Percentiles rank a stretch among this genome's conserved stretches.
Conservation (phyloP, 2,888 invertebrate species). For the Idaea straminata region DNA sequence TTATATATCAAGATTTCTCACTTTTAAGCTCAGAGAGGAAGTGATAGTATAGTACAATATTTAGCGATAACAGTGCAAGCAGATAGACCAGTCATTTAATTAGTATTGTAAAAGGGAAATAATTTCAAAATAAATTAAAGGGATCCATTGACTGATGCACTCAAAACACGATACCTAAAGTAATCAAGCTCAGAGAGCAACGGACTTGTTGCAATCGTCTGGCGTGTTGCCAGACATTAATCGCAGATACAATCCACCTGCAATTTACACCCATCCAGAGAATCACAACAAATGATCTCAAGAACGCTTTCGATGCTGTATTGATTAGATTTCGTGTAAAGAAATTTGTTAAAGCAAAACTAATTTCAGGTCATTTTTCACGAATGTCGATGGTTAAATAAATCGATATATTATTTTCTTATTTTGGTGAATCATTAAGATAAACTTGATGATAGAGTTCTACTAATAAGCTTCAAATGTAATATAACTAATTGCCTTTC, state of each 20-base stretch:
- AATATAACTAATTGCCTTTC: neutral
- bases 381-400: neutral
- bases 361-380: neutral
- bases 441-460: neutral
- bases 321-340: neutral
- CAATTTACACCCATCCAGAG: slow-evolving; percentile 40
- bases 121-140: neutral
- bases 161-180: slow-evolving; percentile 8
- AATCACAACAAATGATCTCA: slow-evolving; percentile 25
- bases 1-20: neutral
- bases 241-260: slow-evolving; percentile 48
- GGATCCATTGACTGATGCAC: neutral
- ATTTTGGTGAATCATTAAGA: neutral
- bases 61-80: neutral
- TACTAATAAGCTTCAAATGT: neutral
- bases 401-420: neutral
- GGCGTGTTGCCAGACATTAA: slow-evolving; percentile 51
- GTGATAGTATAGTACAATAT: neutral
- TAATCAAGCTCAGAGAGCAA: slow-evolving; percentile 22
- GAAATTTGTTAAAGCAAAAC: neutral
- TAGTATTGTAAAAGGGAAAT: neutral
- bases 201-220: slow-evolving; percentile 46
- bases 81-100: neutral
- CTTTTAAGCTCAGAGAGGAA: neutral
- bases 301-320: neutral